Base-by-base conservation (phyloP, 2,888 invertebrate genomes). In the Andrena minutula region DNA sequence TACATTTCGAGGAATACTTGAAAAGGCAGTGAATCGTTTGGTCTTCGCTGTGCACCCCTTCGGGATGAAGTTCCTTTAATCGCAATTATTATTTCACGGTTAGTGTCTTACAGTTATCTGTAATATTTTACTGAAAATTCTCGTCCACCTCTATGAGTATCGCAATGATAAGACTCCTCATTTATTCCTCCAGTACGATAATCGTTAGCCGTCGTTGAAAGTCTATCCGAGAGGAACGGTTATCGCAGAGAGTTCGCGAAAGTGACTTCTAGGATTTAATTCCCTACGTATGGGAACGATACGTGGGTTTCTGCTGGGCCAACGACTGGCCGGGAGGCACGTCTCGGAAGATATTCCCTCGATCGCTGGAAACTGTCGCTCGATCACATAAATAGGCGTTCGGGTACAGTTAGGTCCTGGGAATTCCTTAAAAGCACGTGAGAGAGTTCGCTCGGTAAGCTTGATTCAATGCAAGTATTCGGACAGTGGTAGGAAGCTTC, bases 351-450 rank as follows among this genome's bases (percentile, higher is more conserved):
- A 77, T 72, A 76, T 56, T 68, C 26, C 30, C 51, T 30, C 61
- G 70, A 47, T 30, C 30, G 65, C n/a, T 66, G n/a, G 28, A 60
- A 66, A 64, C 53, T 76, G 68, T 64, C 60, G 20, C 60, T 51
- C 56, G 53, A 64, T 41, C 68, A 30, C 49, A 68, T 51, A 58
- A 64, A 60, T 65, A n/a, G 20, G 2, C 26, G 49, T 30, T 20
- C 49, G 56, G 64, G 26, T 41, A 60, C 30, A 23, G n/a, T 28
- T 53, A 20, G 65, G 72, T 58, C 30, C 32, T 47, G 69, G 53
- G 53, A 66, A 77, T 68, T 41, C 58, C 66, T 65, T 51, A 12
- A 58, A 77, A 56, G 78, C 61, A 75, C 58, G 56, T 56, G 56
- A 56, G 56, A 47, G 20, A 70, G 66, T 79, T 70, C 69, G 23